These are phyloP conservation scores for Clytia hemisphaerica DNA, from an alignment of 30 jellyfish, hydroid and myxozoan species.

Conservation along the genomic window DNA sequence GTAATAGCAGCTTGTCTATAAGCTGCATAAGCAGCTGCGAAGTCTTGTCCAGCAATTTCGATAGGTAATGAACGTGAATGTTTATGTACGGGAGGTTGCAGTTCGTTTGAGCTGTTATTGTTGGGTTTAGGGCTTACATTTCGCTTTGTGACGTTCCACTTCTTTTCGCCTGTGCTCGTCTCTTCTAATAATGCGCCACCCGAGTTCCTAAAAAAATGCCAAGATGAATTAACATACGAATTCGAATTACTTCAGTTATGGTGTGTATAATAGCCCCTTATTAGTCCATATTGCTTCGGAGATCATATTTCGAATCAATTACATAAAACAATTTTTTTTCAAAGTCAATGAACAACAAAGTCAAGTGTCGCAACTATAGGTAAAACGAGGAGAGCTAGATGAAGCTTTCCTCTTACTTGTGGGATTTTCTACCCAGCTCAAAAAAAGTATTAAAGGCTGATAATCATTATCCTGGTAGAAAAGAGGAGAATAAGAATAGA, in stretches of 20 bases:
- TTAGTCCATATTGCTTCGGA: no score
- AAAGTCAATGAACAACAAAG: no score
- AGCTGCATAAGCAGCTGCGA: not conserved
- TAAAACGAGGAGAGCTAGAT: no score
- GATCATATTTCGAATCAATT: no score
- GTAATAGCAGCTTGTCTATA: not conserved
- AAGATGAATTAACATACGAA: not conserved
- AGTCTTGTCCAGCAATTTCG: conserved; percentile 38
- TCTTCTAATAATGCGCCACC: not conserved
- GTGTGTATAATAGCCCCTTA: not conserved
- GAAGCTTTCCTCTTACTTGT: no score
- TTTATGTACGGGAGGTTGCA: conserved; percentile 22
- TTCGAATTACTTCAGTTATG: conserved; percentile 5
- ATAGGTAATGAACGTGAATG: conserved; percentile 68
- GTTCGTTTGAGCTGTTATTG: no score
- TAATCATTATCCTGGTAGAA: no score
- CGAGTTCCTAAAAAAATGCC: not conserved
- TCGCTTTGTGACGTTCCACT: not conserved
- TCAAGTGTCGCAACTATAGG: no score
- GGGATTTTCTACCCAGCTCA: no score
- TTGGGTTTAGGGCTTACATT: not conserved
- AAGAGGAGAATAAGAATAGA: no score
- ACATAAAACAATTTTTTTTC: no score
- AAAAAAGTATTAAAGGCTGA: no score
- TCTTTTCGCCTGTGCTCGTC: not conserved